Base-by-base conservation (phyloP, 2,113 vertebrate species). In the Callospermophilus lateralis region DNA sequence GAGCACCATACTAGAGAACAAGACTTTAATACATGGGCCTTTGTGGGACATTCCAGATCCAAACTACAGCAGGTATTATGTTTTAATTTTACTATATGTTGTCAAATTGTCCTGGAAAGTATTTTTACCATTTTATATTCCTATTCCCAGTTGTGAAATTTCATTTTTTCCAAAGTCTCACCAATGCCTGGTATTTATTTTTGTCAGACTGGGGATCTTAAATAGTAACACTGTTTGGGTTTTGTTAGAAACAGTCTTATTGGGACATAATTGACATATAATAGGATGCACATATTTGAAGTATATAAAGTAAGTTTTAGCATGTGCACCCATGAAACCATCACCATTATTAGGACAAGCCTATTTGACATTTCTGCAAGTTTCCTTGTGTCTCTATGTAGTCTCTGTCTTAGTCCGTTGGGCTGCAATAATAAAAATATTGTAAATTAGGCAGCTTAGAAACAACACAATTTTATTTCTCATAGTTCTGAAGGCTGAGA, bases 101-200 rank as follows among this genome's bases (percentile, higher is more conserved):
- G 42, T 39, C 12, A 22, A 79, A 91, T 73, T 88, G 20, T 72
- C 34, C 55, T 32, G 11, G 87, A 68, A 94, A 80, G n/a, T 91
- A 17, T 90, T 86, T 86, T 42, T 77, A 68, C 58, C 45, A n/a
- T 93, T 95, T 90, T 68, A 26, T 93, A n/a, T 78, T 87, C 16
- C 74, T 6, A 65, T 55, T 37, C 30, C 22, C n/a, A 83, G 67
- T 61, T 77, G 51, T 78, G 45, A 42, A 93, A 78, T n/a, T 28
- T 88, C 37, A 37, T 53, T 83, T 94, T 94, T 86, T 51, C 39
- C 91, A 63, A 93, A 80, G 74, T 37, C 42, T 77, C 42, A 58
- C 53, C 20, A 78, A 73, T 26, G 48, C 7, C 76, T 91, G 53
- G 20, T 93, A 73, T 48, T 94, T 79, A 81, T 70, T 92, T 72